Evolutionary conservation across 2,113 vertebrate species (phyloP), one percentile per base, ranked within the genome.

Genomic region (Hoplias malabaricus): DNA sequence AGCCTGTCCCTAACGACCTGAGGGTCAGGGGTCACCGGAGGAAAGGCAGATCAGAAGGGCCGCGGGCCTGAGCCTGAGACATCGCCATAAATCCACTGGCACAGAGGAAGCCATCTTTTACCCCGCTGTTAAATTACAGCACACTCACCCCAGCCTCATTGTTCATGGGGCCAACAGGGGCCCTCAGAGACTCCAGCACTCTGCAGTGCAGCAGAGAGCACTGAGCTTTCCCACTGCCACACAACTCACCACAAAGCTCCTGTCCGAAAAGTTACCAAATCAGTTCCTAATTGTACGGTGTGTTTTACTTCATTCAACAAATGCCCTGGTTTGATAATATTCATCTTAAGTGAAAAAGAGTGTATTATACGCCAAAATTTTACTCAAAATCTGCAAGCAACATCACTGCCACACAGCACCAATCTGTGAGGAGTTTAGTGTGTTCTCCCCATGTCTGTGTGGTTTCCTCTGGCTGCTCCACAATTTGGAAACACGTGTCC

Each of bases 71-170:
- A 59, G 67, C 80, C 61, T 74, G 78, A 84, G 83, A 84, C 85
- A 82, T 71, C 25, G 21, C 63, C 81, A 84, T 87, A 86, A 87
- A 86, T 86, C 82, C 78, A 83, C 42, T 43, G 61, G 79, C 79
- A 74, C 79, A 73, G 82, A 86, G 81, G 84, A 84, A 84, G 79
- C 33, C 77, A 82, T 86, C 76, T 83, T 86, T 84, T 82, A 84
- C 80, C 72, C 77, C 54, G 61, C 75, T 56, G 80, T 75, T 83
- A 83, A 82, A 84, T 70, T 77, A 82, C 43, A 84, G 74, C 42
- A 69, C 75, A 81, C 81, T 87, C 78, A 82, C 65, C 48, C 68
- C 73, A 75, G 73, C 43, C 29, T 63, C 76, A 70, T 77, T 79
- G 77, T 81, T 71, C 33, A 40, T 56, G 46, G 65, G 50, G 53